A percentile compares a stretch with the other conserved stretches of the same genome.
Conservation (phyloP, 2,888 invertebrate genomes). For the Cheilosia soror region DNA sequence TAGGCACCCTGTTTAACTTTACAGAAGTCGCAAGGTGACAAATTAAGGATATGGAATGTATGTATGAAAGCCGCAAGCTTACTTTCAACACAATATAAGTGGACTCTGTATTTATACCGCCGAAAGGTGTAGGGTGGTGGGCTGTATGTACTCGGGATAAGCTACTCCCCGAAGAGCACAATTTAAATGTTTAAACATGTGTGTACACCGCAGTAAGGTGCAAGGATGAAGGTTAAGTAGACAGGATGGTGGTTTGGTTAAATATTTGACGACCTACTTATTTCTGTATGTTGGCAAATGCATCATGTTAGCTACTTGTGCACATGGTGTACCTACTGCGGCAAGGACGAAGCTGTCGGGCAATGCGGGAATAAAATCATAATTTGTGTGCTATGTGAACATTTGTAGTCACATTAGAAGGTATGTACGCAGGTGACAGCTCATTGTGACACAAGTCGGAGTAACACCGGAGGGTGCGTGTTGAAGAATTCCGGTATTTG, state of each 20-base stretch:
- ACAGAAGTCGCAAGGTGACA: neutral
- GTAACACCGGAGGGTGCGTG: no score
- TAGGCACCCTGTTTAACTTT: no score
- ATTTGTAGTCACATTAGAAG: neutral
- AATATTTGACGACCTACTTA: constrained; percentile 69
- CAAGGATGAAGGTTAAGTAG: constrained; percentile 52
- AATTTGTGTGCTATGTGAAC: neutral
- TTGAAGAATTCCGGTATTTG: no score
- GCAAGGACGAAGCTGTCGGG: constrained; percentile 21
- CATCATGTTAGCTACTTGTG: neutral
- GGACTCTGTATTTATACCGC: constrained; percentile 35
- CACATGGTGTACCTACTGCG: neutral
- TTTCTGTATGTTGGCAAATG: constrained; percentile 39
- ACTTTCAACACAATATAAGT: constrained; percentile 54
- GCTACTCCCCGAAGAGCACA: constrained; percentile 37
- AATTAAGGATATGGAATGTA: constrained; percentile 35
- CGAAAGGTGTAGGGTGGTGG: constrained; percentile 22
- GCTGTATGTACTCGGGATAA: constrained; percentile 22
- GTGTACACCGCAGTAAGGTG: constrained; percentile 13
- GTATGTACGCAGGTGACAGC: neutral
- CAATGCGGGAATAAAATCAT: constrained; percentile 5
- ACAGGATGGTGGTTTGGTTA: constrained; percentile 40
- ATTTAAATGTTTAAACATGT: constrained; percentile 45
- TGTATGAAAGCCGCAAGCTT: constrained; percentile 35
- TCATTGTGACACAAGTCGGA: no score